Evolutionary conservation across 2,113 vertebrate genomes (phyloP).

Genomic region (Cyphomyrus discorhynchus): DNA sequence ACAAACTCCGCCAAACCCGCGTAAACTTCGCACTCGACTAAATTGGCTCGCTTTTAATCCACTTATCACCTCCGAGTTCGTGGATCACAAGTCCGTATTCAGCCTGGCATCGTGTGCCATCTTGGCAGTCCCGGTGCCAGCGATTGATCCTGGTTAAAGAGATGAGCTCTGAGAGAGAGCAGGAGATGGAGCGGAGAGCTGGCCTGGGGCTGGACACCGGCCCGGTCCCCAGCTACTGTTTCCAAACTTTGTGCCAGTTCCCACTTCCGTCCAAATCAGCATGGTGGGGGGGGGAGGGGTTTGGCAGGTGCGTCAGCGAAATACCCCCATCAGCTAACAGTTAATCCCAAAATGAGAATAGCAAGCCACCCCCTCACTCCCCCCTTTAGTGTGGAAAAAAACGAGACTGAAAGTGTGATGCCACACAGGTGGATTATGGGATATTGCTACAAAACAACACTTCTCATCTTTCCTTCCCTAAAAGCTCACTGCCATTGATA

Average conservation of each 20-base stretch:
- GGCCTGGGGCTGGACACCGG: not conserved
- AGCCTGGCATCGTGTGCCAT: not conserved
- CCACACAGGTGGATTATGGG: not conserved
- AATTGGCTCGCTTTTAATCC: slow-evolving; percentile 10
- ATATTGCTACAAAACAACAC: not conserved
- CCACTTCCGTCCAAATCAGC: slow-evolving; percentile 7
- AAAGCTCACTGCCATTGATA: not conserved
- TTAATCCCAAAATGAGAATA: not conserved
- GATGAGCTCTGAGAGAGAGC: not conserved
- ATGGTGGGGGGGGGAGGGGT: not conserved
- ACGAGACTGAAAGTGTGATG: not conserved
- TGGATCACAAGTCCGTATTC: not conserved
- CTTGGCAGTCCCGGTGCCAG: not conserved
- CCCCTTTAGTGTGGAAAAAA: not conserved
- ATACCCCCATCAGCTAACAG: not conserved
- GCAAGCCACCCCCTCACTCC: not conserved
- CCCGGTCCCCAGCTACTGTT: not conserved
- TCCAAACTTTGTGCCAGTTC: slow-evolving; percentile 5
- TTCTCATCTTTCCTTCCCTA: not conserved
- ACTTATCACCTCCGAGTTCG: not conserved
- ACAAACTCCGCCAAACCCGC: not conserved
- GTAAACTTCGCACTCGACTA: not conserved
- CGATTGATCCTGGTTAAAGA: slow-evolving; percentile 5
- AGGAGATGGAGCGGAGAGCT: not conserved
- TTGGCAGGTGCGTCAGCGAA: not conserved